Percentiles rank a stretch among this genome's conserved stretches.
Conservation (phyloP, 2,113 vertebrate genomes). For the Onychostruthus taczanowskii region DNA sequence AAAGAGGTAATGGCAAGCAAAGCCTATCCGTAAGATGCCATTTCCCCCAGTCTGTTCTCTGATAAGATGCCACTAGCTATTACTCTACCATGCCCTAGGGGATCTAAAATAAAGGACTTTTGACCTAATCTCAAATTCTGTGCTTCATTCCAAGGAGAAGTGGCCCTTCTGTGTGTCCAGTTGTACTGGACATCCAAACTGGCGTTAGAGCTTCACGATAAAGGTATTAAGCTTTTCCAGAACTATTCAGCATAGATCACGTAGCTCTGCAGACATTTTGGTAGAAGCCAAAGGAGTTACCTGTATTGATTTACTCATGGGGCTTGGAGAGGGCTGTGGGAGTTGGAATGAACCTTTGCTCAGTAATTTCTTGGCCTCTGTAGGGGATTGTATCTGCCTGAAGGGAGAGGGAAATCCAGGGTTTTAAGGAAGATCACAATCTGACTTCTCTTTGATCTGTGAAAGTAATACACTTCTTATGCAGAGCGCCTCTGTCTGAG, state of each 20-base stretch:
- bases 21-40: background rate
- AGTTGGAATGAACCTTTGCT: background rate
- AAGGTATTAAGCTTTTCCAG: background rate
- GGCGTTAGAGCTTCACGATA: background rate
- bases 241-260: fast-evolving
- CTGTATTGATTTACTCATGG: background rate
- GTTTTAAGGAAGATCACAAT: constrained; percentile 45
- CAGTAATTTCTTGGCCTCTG: constrained; percentile 46
- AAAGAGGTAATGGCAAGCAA: background rate
- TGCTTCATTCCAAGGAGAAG: background rate
- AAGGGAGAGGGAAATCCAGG: background rate
- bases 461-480: constrained; percentile 19
- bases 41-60: background rate
- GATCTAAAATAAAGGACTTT: background rate
- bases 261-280: background rate
- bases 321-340: background rate
- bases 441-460: background rate
- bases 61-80: background rate
- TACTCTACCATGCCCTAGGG: background rate
- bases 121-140: background rate
- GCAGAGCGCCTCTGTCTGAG: background rate
- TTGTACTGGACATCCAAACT: background rate
- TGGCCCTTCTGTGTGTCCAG: background rate
- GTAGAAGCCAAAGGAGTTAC: constrained; percentile 1
- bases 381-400: constrained; percentile 20